A percentile compares a stretch with the other conserved stretches of the same genome.
These are phyloP conservation scores for Chanos chanos DNA, from an alignment of 2,797 vertebrate species.

Conservation along the genomic window DNA sequence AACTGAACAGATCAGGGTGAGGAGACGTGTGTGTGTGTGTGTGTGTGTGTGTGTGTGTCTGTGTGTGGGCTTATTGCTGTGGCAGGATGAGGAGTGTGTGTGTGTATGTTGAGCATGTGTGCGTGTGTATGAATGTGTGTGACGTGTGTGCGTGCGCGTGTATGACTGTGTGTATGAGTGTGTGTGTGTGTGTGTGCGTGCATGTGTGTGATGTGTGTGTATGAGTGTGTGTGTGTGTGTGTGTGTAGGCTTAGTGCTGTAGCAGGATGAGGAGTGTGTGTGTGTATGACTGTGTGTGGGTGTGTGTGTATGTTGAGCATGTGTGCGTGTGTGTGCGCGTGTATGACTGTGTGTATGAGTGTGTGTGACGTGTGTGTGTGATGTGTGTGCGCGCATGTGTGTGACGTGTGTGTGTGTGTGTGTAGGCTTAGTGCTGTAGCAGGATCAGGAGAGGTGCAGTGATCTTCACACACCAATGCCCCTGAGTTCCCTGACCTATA, in stretches of 20 bases:
- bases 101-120: neutral
- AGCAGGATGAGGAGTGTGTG: slow-evolving; percentile 16
- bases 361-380: slow-evolving; percentile 11
- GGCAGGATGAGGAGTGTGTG: too few relatives aligned
- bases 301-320: neutral
- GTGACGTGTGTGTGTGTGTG: slow-evolving; percentile 24
- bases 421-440: slow-evolving; percentile 38
- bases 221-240: slow-evolving; percentile 9
- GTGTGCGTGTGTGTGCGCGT: slow-evolving; percentile 10
- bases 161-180: slow-evolving; percentile 13
- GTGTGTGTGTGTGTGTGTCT: neutral
- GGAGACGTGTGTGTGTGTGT: too few relatives aligned
- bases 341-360: too few relatives aligned
- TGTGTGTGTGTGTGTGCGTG: neutral
- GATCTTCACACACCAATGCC: slow-evolving; percentile 77
- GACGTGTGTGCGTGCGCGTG: slow-evolving; percentile 1
- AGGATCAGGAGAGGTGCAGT: slow-evolving; percentile 57
- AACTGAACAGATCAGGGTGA: too few relatives aligned
- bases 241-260: too few relatives aligned
- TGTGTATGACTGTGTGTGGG: slow-evolving; percentile 23
- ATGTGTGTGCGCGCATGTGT: slow-evolving; percentile 37
- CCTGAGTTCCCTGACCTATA: slow-evolving; percentile 77
- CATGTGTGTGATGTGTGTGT: neutral
- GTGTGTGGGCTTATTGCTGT: too few relatives aligned
- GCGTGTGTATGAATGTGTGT: neutral